phyloP scores from a whole-genome alignment of 2,888 invertebrate species.

The Tupiocoris notatus region DNA sequence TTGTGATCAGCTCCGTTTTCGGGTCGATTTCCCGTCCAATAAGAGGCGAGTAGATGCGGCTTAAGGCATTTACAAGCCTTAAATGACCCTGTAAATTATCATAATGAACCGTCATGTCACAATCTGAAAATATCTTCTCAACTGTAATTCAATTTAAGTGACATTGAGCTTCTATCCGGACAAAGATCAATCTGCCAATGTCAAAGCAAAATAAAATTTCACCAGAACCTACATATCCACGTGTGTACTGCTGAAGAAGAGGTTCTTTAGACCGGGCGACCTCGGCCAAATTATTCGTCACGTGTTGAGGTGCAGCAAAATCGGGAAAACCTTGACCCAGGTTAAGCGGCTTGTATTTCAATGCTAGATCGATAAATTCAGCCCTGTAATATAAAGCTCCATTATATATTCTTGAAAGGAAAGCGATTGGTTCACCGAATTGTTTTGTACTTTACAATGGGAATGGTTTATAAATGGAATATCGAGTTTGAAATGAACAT shows the following conservation, averaged over 20 bases:
- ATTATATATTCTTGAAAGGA: no score
- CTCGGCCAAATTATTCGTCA: conserved; percentile 71
- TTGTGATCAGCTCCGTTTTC: conserved; percentile 80
- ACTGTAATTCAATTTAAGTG: background rate
- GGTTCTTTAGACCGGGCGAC: conserved; percentile 66
- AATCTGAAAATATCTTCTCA: background rate
- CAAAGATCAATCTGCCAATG: no score
- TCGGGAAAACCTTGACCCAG: conserved; percentile 96
- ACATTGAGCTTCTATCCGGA: background rate
- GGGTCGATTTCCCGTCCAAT: conserved; percentile 76
- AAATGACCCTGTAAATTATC: conserved; percentile 87
- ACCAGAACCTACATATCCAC: conserved; percentile 76
- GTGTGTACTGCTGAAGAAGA: conserved; percentile 85
- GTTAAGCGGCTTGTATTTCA: conserved; percentile 84
- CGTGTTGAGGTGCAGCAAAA: conserved; percentile 79
- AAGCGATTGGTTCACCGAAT: background rate
- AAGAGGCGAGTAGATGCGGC: conserved; percentile 80
- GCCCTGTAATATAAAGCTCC: conserved; percentile 83
- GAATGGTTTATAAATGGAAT: background rate
- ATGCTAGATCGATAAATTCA: conserved; percentile 80
- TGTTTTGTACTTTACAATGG: no score
- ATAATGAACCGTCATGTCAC: no score
- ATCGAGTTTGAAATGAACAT: background rate
- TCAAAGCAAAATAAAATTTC: no score
- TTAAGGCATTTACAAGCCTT: conserved; percentile 77